A percentile compares a stretch with the other conserved stretches of the same genome.
phyloP scores from a whole-genome alignment of 2,888 invertebrate species.

The Amphipoea oculea region DNA sequence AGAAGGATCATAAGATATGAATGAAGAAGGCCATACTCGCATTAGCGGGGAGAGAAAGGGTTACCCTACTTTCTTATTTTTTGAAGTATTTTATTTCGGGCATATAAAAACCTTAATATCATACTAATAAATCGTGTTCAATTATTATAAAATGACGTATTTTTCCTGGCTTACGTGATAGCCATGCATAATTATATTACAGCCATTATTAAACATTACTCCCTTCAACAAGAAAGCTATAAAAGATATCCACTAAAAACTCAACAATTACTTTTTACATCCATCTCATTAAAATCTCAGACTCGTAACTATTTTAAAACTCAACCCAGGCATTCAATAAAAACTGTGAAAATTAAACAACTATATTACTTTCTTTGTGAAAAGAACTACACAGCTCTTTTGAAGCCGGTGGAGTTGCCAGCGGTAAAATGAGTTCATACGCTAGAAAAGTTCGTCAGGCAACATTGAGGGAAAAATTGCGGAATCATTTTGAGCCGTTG shows the following conservation, averaged over 20 bases:
- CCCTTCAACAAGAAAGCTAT: slow-evolving; percentile 6
- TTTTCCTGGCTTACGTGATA: neutral
- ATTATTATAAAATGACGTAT: neutral
- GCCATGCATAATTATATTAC: neutral
- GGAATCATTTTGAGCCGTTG: slow-evolving; percentile 27
- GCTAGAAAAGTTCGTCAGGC: slow-evolving; percentile 50
- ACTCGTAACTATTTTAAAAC: slow-evolving; percentile 47
- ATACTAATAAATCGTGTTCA: neutral
- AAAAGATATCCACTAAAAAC: slow-evolving; percentile 8
- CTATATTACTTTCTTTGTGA: slow-evolving; percentile 57
- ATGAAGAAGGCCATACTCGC: slow-evolving; percentile 16
- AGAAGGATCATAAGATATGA: slow-evolving; percentile 30
- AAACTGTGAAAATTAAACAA: slow-evolving; percentile 55
- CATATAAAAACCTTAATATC: neutral
- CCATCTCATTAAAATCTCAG: slow-evolving; percentile 48
- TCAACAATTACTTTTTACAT: slow-evolving; percentile 35
- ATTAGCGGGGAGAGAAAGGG: slow-evolving; percentile 15
- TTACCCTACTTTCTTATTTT: neutral
- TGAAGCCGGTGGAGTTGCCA: slow-evolving; percentile 36
- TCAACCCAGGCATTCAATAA: slow-evolving; percentile 37
- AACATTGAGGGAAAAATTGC: slow-evolving; percentile 44
- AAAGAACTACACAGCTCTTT: slow-evolving; percentile 51
- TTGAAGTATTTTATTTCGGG: neutral
- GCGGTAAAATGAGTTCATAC: slow-evolving; percentile 58
- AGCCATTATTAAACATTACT: slow-evolving; percentile 1